Evolutionary conservation across 2,888 invertebrate species (phyloP).

Genomic region (Agrotis segetum): DNA sequence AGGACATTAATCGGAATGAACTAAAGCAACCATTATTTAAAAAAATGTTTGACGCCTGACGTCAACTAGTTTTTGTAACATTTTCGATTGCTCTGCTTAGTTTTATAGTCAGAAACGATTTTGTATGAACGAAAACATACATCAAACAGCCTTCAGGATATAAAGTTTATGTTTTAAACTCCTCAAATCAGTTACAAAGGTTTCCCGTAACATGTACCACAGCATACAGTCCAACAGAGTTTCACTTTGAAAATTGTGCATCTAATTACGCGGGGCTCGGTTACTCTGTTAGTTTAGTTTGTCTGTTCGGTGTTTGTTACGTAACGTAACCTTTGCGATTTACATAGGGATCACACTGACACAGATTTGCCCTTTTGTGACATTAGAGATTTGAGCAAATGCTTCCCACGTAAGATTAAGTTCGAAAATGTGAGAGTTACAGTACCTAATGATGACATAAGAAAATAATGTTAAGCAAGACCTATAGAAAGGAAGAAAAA

Average conservation of each 20-base stretch:
- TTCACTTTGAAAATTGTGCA: constrained; percentile 64
- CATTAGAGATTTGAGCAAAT: constrained; percentile 21
- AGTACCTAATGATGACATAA: not conserved
- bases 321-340: constrained; percentile 51
- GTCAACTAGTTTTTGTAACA: too few species aligned
- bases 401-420: not conserved
- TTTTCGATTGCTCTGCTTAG: too few species aligned
- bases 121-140: not conserved
- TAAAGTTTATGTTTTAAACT: constrained; percentile 27
- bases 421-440: not conserved
- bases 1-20: constrained; percentile 11
- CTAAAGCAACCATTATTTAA: not conserved
- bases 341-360: constrained; percentile 37
- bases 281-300: constrained; percentile 60
- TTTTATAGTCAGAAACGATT: too few species aligned
- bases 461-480: too few species aligned
- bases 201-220: constrained; percentile 57
- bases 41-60: too few species aligned
- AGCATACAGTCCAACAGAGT: constrained; percentile 54
- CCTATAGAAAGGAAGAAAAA: not conserved
- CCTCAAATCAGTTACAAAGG: constrained; percentile 54
- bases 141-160: not conserved
- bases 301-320: constrained; percentile 43
- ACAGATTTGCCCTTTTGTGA: constrained; percentile 47
- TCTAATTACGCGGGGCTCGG: constrained; percentile 62